Conservation (phyloP, 1,140 invertebrate species). For the Gyrodactylus bullatarudis region DNA sequence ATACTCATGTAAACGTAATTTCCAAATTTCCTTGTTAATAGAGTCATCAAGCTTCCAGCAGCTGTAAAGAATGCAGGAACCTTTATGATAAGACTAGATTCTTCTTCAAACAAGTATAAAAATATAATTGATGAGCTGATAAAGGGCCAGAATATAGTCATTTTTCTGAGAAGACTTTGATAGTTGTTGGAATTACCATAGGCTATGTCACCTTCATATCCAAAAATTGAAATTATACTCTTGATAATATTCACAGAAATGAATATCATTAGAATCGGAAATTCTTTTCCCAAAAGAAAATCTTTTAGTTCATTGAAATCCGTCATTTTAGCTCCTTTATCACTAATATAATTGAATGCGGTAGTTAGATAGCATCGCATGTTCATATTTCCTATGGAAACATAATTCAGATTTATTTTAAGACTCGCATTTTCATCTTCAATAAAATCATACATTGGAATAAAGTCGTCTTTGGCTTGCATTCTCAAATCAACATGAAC, state of each 20-base stretch:
- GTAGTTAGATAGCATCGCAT: neutral
- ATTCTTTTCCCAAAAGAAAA: neutral
- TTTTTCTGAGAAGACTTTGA: neutral
- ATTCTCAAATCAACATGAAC: neutral
- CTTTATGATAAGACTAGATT: constrained; percentile 58
- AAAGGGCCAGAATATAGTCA: constrained; percentile 44
- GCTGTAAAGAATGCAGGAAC: constrained; percentile 26
- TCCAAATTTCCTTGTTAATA: neutral
- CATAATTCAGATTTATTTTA: neutral
- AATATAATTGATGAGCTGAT: constrained; percentile 67
- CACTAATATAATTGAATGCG: neutral
- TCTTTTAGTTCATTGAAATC: neutral
- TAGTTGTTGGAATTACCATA: neutral
- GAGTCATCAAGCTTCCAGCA: neutral
- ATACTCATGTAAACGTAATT: neutral
- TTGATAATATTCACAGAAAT: neutral
- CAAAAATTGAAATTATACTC: neutral
- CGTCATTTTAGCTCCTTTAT: neutral
- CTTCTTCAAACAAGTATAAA: constrained; percentile 58
- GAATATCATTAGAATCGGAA: neutral
- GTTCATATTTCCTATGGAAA: neutral
- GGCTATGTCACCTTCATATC: neutral
- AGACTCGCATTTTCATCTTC: neutral
- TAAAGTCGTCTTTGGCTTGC: neutral
- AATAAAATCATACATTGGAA: neutral